These are phyloP conservation scores for Holotrichia oblita DNA, from an alignment of 1,140 invertebrate genomes.

Conservation along the genomic window DNA sequence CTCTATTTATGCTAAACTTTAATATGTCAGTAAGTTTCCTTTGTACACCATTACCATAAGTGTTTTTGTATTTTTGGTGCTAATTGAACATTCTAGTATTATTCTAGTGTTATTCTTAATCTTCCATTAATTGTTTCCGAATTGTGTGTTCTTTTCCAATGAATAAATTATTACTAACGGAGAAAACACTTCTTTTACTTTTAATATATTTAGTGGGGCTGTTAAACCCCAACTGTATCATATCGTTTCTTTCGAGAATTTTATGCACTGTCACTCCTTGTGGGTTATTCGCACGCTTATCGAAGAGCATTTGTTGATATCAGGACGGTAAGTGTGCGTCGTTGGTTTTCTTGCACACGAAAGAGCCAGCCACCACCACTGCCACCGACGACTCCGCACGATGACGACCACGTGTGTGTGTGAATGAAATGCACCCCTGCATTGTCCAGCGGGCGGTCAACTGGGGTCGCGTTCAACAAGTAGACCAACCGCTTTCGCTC, in stretches of 20 bases:
- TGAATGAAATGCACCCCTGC: slow-evolving; percentile 47
- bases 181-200: neutral
- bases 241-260: slow-evolving; percentile 6
- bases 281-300: neutral
- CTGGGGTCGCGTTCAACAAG: slow-evolving; percentile 46
- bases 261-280: neutral
- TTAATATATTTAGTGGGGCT: neutral
- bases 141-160: neutral
- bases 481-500: slow-evolving; percentile 44
- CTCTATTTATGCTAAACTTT: too few relatives aligned
- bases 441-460: slow-evolving; percentile 45
- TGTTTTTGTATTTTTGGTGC: too few relatives aligned
- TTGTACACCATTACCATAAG: too few relatives aligned
- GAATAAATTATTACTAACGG: neutral
- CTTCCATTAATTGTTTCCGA: too few relatives aligned
- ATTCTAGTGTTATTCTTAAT: too few relatives aligned
- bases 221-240: neutral
- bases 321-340: slow-evolving; percentile 23
- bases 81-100: too few relatives aligned
- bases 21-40: too few relatives aligned
- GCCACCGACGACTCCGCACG: slow-evolving; percentile 15
- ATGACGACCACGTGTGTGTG: slow-evolving; percentile 41
- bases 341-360: slow-evolving; percentile 23
- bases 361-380: neutral
- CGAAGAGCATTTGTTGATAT: slow-evolving; percentile 23